Conservation (phyloP, 2,113 vertebrate species). For the Tragelaphus strepsiceros region DNA sequence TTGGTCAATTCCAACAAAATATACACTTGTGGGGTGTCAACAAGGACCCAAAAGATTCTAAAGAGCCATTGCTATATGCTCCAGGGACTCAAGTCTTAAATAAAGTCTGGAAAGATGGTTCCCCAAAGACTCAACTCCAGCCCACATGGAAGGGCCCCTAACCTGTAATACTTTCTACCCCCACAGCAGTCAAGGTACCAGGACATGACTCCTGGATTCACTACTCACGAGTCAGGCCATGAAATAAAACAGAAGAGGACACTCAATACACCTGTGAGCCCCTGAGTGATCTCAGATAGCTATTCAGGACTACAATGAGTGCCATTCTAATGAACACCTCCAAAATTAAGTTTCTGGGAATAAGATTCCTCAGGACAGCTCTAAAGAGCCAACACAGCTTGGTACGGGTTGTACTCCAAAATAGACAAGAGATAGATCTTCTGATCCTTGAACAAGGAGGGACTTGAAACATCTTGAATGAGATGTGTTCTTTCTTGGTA, state of each 20-base stretch:
- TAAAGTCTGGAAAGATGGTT: background rate
- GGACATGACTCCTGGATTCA: background rate
- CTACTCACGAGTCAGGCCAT: accelerated
- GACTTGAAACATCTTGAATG: background rate
- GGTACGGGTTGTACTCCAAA: background rate
- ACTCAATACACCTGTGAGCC: background rate
- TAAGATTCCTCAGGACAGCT: background rate
- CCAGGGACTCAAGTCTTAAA: background rate
- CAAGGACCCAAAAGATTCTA: background rate
- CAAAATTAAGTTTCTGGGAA: background rate
- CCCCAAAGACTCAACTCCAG: background rate
- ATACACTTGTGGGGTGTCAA: background rate
- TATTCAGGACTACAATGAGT: background rate
- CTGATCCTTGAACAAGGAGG: background rate
- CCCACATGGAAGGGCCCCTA: background rate
- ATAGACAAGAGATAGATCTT: background rate
- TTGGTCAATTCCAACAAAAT: background rate
- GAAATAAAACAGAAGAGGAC: background rate
- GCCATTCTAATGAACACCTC: background rate
- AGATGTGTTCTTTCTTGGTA: background rate
- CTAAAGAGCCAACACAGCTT: background rate
- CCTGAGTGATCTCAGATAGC: background rate
- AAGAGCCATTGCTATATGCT: background rate
- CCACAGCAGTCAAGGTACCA: background rate
- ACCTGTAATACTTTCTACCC: background rate